Percentiles rank a stretch among this genome's conserved stretches.
Evolutionary conservation across 2,888 invertebrate species (phyloP).

Genomic region (Philaethria dido): DNA sequence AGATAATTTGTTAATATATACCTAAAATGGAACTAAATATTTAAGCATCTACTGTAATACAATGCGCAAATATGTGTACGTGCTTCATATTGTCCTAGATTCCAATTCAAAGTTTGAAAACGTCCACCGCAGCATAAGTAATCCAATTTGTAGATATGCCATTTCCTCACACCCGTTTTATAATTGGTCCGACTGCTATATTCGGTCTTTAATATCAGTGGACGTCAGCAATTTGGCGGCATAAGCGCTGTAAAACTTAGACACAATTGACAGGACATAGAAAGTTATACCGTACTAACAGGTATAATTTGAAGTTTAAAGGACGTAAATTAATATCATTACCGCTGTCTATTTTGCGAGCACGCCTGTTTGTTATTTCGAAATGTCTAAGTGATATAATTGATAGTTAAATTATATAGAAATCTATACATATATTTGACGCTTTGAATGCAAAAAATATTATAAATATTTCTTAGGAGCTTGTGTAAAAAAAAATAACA

Average conservation of each 20-base stretch:
- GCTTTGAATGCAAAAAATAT: too few relatives aligned
- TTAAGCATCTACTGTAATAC: too few relatives aligned
- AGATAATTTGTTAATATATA: too few relatives aligned
- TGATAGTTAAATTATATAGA: too few relatives aligned
- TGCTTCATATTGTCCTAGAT: conserved; percentile 1
- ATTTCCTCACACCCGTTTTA: conserved; percentile 10
- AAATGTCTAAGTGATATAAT: too few relatives aligned
- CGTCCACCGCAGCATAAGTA: background rate
- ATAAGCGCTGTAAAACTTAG: conserved; percentile 8
- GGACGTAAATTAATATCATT: too few relatives aligned
- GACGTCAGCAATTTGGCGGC: background rate
- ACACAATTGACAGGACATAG: background rate
- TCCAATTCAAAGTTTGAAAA: conserved; percentile 1
- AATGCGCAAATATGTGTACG: background rate
- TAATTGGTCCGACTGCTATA: conserved; percentile 16
- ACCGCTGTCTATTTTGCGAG: too few relatives aligned
- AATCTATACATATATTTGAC: too few relatives aligned
- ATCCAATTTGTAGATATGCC: conserved; percentile 4
- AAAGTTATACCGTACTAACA: background rate
- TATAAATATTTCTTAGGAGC: too few relatives aligned
- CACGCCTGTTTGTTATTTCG: too few relatives aligned
- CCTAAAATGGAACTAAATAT: too few relatives aligned
- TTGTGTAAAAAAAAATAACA: too few relatives aligned
- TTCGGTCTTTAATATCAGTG: conserved; percentile 4
- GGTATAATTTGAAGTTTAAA: background rate